A percentile compares a stretch with the other conserved stretches of the same genome.
phyloP scores from a whole-genome alignment of 30 jellyfish, hydroid and myxozoan genomes.

The Aurelia aurita region DNA sequence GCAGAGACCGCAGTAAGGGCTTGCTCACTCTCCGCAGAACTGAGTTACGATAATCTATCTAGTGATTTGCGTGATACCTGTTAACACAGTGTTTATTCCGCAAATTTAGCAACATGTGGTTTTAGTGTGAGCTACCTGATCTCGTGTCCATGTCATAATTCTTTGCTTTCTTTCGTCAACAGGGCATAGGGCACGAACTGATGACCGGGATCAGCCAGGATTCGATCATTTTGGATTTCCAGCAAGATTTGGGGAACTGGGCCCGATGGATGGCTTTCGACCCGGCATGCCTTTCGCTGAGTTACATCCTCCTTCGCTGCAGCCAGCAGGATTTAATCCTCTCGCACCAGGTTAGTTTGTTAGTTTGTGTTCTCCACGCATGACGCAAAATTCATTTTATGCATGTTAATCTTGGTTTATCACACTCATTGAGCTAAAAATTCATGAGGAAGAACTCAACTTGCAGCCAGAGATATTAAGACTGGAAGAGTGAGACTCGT shows the following conservation, averaged over 20 bases:
- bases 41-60: conserved; percentile 9
- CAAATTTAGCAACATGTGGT: conserved; percentile 55
- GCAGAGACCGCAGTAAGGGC: conserved; percentile 23
- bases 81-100: conserved; percentile 22
- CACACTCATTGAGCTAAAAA: too few relatives aligned
- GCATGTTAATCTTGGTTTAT: too few relatives aligned
- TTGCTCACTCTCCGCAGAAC: conserved; percentile 1
- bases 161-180: conserved; percentile 4
- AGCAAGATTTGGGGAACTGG: conserved; percentile 95
- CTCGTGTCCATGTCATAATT: background rate
- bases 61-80: conserved; percentile 36
- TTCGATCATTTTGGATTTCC: conserved; percentile 97
- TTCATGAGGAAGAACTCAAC: too few relatives aligned
- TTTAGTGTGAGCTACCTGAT: conserved; percentile 21
- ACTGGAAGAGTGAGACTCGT: too few relatives aligned
- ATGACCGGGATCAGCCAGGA: conserved; percentile 92
- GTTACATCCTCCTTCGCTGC: conserved; percentile 93
- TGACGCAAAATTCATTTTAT: too few relatives aligned
- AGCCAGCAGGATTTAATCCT: conserved; percentile 86
- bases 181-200: conserved; percentile 99
- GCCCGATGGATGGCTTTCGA: conserved; percentile 97
- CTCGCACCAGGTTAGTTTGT: conserved; percentile 89
- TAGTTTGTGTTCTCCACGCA: too few relatives aligned
- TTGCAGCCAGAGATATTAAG: too few relatives aligned
- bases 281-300: conserved; percentile 95